Percentiles rank a stretch among this genome's conserved stretches.
These are phyloP conservation scores for Taenaris catops DNA, from an alignment of 2,888 invertebrate species.

Conservation along the genomic window DNA sequence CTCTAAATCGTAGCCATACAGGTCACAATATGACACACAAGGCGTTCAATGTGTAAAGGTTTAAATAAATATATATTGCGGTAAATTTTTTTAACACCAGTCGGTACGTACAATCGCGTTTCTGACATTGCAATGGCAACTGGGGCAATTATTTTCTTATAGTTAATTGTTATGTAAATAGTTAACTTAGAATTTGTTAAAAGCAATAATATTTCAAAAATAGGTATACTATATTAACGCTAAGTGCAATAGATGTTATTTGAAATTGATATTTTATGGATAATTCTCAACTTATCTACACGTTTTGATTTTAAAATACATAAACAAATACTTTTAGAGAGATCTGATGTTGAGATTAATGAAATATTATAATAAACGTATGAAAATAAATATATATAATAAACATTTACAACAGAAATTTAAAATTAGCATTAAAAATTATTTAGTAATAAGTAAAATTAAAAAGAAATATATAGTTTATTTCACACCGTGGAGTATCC, in stretches of 20 bases:
- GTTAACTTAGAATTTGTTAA: constrained; percentile 44
- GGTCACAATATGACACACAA: no score
- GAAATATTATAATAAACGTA: constrained; percentile 39
- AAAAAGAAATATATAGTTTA: constrained; percentile 6
- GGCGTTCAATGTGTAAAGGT: no score
- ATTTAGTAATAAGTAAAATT: no score
- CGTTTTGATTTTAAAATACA: no score
- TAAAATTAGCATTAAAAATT: constrained; percentile 17
- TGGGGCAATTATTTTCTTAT: constrained; percentile 28
- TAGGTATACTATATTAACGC: constrained; percentile 42
- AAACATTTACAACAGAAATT: constrained; percentile 14
- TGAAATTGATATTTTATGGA: constrained; percentile 60
- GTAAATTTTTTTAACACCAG: no score
- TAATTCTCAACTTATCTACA: constrained; percentile 33
- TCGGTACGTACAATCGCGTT: no score
- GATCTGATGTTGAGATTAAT: constrained; percentile 77
- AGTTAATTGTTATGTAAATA: constrained; percentile 43
- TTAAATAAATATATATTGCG: no score
- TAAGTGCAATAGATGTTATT: constrained; percentile 76
- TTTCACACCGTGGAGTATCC: background rate
- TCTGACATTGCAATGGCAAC: constrained; percentile 19
- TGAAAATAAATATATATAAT: constrained; percentile 30
- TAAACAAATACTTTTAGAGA: constrained; percentile 42
- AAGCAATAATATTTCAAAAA: constrained; percentile 58
- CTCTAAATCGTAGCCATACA: no score